Evolutionary conservation across 2,113 vertebrate genomes (phyloP), one percentile per base, ranked within the genome.

Genomic region (Chloebia gouldiae): DNA sequence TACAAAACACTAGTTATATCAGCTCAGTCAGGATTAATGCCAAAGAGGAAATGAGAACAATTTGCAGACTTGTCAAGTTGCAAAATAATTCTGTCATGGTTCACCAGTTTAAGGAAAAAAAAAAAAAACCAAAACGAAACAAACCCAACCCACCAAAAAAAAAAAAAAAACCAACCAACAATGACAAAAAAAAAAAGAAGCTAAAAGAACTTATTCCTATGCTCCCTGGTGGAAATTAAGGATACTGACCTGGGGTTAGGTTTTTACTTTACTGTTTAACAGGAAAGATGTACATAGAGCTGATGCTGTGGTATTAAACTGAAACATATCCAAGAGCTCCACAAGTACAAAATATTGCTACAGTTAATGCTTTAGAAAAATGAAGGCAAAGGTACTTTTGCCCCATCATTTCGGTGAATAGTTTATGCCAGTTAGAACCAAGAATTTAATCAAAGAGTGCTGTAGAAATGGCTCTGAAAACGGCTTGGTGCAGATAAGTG

Each of bases 1-100:
- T 33, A 66, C 37, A 85, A 94, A 95, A 60, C 25, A 87, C 50
- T 66, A 65, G 61, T 86, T 95, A 71, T 86, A 45, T 81, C 86
- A 76, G 39, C 60, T 96, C 78, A 68, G 65, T 11, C 45, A 93
- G 70, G 53, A 86, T 49, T 64, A 71, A 88, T 47, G 75, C n/a
- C 69, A 71, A 61, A 86, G 60, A 92, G 80, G 86, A 95, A 94
- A 96, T 89, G 53, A 92, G 81, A 93, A 94, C 93, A 83, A 31
- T 95, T 87, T 97, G 53, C 49, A 90, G 90, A 92, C 84, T 94
- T 96, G 51, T 96, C 80, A 91, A 92, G 22, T 35, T 95, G 84
- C 69, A 83, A 91, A 92, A 92, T 57, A 93, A 75, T 57, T 93
- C 69, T 68, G 90, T 82, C 35, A 64, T 50, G 70, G 86, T 65